Evolutionary conservation across 2,797 vertebrate genomes (phyloP), one percentile per base, ranked within the genome.

Genomic region (Onychomys torridus): DNA sequence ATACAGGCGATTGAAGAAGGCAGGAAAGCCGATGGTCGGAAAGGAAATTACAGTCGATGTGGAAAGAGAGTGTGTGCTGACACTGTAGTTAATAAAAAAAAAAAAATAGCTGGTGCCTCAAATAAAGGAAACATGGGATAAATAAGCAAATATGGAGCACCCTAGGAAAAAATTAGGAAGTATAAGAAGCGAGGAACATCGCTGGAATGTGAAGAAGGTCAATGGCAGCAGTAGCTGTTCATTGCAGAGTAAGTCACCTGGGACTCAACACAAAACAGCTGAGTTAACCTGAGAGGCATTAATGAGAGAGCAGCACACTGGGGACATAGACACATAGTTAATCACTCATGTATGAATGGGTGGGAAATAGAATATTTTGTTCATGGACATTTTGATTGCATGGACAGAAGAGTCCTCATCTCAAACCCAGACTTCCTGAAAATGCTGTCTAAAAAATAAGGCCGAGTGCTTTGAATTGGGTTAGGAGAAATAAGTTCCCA

Each of bases 321-420:
- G 37, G 81, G 59, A 7, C 7, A 21, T 0, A 84, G 27, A 34
- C 6, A 55, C 40, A 92, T 59, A 23, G 10, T 43, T 0, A 89
- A 57, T 32, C 57, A 73, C 52, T 52, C 7, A 10, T 32, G 6
- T 61, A 19, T 2, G 7, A 7, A 49, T 17, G 17, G 57, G 29
- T n/a, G 14, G 5, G 3, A 13, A 34, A 34, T 2, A 0, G 16
- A 8, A 13, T 10, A 9, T 27, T 55, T n/a, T n/a, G 21, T 10
- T 77, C 81, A 75, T 1, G 17, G 34, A 11, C 11, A 61, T 14
- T 49, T 34, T n/a, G 9, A 5, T 83, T 89, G 12, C 57, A 89
- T 76, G 75, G 32, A 76, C 40, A 75, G 55, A 65, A 2, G 1
- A 75, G 52, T 32, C 8, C 46, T 14, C 16, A 69, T 63, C 19